Evolutionary conservation across 2,113 vertebrate genomes (phyloP), one percentile per base, ranked within the genome.

Genomic region (Pelecanoides urinatrix): DNA sequence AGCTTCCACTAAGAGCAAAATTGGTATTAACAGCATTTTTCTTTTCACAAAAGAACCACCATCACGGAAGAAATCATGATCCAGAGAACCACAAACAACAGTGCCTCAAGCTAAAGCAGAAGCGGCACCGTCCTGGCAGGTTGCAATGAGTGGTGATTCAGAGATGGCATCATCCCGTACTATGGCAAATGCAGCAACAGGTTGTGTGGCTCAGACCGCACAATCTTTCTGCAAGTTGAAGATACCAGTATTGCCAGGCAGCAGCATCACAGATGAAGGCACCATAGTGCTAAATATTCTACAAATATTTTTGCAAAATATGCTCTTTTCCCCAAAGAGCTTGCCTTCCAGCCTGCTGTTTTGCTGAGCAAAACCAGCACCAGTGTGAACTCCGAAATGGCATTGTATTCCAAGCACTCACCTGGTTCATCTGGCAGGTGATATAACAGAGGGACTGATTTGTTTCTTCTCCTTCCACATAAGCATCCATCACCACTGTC

Each of bases 351-450:
- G 47, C 13, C 76, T 47, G 44, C 23, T 56, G 44, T 19, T 67
- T 20, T n/a, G 47, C 45, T 67, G n/a, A 71, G 30, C 23, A 68
- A 88, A 77, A 23, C 1, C 34, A 53, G 55, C n/a, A 71, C 7
- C 32, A 45, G 23, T 3, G 17, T 18, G 29, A 94, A 56, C 27
- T 90, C 38, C 16, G 59, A 73, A 71, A 44, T 2, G n/a, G 66
- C 42, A 45, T 29, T 3, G 1, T 30, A 42, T 76, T 72, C 36
- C 38, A 63, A 90, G 77, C 29, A 80, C 96, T 80, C 91, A 99
- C 99, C 99, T 99, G 98, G 93, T 99, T 98, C 18, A 98, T 97
- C 71, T 98, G 99, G 94, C 99, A 99, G 5, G 98, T 99, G 97
- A 99, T 98, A 19, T 98, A 98, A 92, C 98, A 99, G 80, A 95